Evolutionary conservation across 2,797 vertebrate species (phyloP).

Genomic region (Heteromormyrus szaboi): DNA sequence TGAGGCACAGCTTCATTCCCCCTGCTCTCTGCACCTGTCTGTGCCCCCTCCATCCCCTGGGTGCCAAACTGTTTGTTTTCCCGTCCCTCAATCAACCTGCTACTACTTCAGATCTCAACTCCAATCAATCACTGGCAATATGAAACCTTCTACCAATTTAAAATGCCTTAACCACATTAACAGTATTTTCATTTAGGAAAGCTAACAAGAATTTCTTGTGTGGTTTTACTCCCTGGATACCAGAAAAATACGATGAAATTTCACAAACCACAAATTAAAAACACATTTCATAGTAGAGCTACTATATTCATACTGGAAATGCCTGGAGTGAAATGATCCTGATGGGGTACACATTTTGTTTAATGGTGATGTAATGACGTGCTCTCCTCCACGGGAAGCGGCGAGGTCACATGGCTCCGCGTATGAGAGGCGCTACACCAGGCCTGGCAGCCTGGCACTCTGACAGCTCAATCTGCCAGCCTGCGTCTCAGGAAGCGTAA

Average conservation of each 20-base stretch:
- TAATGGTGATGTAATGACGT: background rate
- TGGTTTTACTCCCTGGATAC: background rate
- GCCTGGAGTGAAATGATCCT: background rate
- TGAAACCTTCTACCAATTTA: background rate
- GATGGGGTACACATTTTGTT: background rate
- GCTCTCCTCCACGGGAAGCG: background rate
- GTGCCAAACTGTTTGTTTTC: background rate
- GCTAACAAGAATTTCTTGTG: background rate
- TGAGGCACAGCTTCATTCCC: background rate
- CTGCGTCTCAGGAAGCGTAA: background rate
- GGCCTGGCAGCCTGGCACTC: background rate
- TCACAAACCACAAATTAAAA: constrained; percentile 13
- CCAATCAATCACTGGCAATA: background rate
- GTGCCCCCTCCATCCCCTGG: background rate
- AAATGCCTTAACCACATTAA: background rate
- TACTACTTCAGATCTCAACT: background rate
- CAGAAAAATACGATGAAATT: constrained; percentile 1
- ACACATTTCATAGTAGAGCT: background rate
- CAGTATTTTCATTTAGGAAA: background rate
- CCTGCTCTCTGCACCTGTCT: background rate
- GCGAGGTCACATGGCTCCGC: background rate
- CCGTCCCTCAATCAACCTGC: background rate
- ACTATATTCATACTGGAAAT: background rate
- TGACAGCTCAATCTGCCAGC: constrained; percentile 11
- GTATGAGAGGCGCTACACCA: background rate